A percentile compares a stretch with the other conserved stretches of the same genome.
phyloP scores from a whole-genome alignment of 2,113 vertebrate species.

The Muscicapa adusta region DNA sequence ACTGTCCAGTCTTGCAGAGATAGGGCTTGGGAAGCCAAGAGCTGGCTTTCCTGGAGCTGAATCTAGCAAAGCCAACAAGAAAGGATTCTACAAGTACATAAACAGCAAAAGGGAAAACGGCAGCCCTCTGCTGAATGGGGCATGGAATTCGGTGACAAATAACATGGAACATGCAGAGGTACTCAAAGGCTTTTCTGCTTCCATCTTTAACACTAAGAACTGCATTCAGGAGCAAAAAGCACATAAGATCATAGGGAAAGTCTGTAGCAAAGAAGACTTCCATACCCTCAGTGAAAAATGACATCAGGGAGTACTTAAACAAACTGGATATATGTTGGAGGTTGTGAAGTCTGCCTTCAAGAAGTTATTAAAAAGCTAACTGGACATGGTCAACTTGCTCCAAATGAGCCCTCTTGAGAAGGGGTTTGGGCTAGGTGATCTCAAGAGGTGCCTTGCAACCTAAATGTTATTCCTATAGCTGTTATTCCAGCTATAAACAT shows the following conservation, averaged over 20 bases:
- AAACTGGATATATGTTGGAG: not conserved
- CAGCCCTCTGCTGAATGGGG: not conserved
- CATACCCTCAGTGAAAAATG: not conserved
- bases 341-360: not conserved
- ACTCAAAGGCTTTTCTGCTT: not conserved
- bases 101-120: not conserved
- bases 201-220: not conserved
- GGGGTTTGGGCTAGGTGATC: not conserved
- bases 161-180: not conserved
- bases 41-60: not conserved
- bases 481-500: not conserved
- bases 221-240: not conserved
- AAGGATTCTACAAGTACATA: not conserved
- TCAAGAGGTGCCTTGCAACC: not conserved
- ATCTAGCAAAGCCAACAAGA: not conserved
- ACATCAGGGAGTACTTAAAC: not conserved
- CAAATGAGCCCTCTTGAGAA: not conserved
- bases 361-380: not conserved
- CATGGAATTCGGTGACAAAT: not conserved
- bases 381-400: not conserved
- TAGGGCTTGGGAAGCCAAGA: not conserved
- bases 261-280: not conserved
- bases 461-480: not conserved
- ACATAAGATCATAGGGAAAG: not conserved
- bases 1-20: not conserved